These are phyloP conservation scores for Elaeidobius kamerunicus DNA, from an alignment of 2,888 invertebrate genomes.

Conservation along the genomic window DNA sequence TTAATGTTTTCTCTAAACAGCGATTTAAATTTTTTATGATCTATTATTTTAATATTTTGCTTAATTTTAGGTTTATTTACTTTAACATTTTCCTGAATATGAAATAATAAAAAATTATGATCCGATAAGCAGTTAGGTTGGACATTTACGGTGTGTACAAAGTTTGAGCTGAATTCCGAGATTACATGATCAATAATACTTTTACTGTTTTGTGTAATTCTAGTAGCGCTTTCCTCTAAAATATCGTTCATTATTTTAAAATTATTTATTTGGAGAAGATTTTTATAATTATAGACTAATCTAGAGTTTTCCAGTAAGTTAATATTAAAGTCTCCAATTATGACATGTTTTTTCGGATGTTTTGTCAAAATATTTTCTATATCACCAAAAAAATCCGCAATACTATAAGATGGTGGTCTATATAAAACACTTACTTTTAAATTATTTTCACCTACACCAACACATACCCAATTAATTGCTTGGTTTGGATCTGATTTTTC, in stretches of 20 bases:
- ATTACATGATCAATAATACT: background rate
- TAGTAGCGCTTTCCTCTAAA: background rate
- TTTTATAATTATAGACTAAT: slow-evolving; percentile 1
- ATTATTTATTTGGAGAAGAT: background rate
- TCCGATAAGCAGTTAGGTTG: background rate
- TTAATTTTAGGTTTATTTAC: background rate
- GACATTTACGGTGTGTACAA: background rate
- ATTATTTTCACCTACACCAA: background rate
- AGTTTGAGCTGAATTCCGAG: background rate
- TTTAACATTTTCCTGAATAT: slow-evolving; percentile 1
- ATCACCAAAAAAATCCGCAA: background rate
- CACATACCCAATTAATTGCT: slow-evolving; percentile 2
- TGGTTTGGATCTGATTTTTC: slow-evolving; percentile 1
- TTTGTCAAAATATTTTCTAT: slow-evolving; percentile 1
- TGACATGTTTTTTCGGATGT: background rate
- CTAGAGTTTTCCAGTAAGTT: background rate
- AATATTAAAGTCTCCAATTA: background rate
- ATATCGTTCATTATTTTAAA: slow-evolving; percentile 1
- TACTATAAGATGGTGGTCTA: background rate
- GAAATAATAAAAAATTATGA: background rate
- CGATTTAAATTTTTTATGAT: slow-evolving; percentile 1
- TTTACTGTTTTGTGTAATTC: background rate
- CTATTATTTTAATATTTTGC: slow-evolving; percentile 1
- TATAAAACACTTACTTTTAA: background rate
- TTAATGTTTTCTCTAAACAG: background rate